phyloP scores from a whole-genome alignment of 2,113 vertebrate genomes.

The Arenaria interpres region DNA sequence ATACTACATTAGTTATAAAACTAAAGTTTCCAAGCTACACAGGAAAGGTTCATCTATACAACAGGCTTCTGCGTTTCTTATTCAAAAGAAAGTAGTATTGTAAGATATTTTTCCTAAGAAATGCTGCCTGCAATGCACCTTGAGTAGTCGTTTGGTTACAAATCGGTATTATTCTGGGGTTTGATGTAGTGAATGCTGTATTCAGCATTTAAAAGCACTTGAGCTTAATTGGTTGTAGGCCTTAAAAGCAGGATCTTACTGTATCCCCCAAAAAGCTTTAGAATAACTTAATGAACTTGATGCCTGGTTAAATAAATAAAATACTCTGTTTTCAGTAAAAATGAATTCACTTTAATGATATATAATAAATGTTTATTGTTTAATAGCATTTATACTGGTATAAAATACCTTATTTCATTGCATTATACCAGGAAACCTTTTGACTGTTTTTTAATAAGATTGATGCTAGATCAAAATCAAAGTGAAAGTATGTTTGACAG shows the following conservation, averaged over 20 bases:
- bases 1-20: not conserved
- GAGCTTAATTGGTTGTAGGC: not conserved
- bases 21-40: not conserved
- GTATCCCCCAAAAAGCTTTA: fast-evolving
- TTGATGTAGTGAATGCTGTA: not conserved
- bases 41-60: not conserved
- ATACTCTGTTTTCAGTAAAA: not conserved
- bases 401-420: not conserved
- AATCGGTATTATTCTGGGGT: not conserved
- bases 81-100: not conserved
- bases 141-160: not conserved
- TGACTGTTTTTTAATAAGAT: not conserved
- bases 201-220: not conserved
- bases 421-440: not conserved
- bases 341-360: not conserved
- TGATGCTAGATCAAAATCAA: not conserved
- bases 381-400: not conserved
- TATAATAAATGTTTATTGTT: not conserved
- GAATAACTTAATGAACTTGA: not conserved
- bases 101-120: not conserved
- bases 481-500: not conserved
- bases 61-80: not conserved
- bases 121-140: not conserved
- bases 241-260: not conserved
- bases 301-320: not conserved